Conservation (phyloP, 1,140 invertebrate genomes). For the Penaeus indicus region DNA sequence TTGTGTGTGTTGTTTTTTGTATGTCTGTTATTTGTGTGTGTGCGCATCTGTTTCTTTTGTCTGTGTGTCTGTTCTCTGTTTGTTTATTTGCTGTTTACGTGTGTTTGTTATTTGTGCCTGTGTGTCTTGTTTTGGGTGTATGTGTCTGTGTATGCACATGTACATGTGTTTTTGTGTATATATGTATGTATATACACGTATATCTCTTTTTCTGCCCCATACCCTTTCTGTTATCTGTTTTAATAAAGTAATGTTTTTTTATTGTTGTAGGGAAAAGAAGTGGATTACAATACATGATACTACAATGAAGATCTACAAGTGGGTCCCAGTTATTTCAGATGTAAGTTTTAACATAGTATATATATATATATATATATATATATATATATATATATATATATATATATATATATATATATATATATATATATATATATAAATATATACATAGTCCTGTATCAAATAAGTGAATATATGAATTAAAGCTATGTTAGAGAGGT, state of each 20-base stretch:
- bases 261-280: conserved; percentile 90
- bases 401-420: neutral
- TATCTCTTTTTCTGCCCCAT: no score
- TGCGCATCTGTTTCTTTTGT: neutral
- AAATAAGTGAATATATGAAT: no score
- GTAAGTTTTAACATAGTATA: conserved; percentile 62
- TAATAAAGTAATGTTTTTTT: conserved; percentile 46
- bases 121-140: no score
- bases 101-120: no score
- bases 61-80: neutral
- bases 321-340: conserved; percentile 86
- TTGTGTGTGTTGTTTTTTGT: neutral
- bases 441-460: no score
- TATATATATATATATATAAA: conserved; percentile 1
- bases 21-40: neutral
- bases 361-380: neutral
- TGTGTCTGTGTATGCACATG: no score
- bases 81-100: neutral
- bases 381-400: conserved; percentile 10
- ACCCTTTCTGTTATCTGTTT: no score
- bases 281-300: conserved; percentile 98
- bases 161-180: no score
- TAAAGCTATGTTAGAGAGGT: neutral
- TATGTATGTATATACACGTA: no score
- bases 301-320: conserved; percentile 98